Evolutionary conservation across 2,797 vertebrate species (phyloP), one percentile per base, ranked within the genome.

Genomic region (Darevskia mixta): DNA sequence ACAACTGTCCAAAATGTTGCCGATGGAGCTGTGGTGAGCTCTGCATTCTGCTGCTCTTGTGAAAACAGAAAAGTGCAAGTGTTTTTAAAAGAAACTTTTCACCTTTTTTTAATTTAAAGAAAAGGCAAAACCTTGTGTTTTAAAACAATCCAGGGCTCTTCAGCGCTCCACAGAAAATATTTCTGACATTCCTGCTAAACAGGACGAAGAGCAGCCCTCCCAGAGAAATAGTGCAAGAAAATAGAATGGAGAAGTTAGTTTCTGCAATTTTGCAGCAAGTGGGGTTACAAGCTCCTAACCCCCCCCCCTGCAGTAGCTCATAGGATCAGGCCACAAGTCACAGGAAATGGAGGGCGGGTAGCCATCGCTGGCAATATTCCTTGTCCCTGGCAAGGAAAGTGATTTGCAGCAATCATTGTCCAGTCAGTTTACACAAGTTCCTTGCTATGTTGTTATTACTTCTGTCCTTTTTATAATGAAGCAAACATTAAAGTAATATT

Each of bases 401-500:
- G 85, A 85, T 29, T 18, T 35, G 11, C 27, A 87, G 91, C 95
- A 95, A 95, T 96, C 91, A 94, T 81, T 93, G 93, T 94, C 94
- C 95, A 85, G 91, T 94, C 94, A 95, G 94, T 95, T 95, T 95
- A 95, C 79, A 93, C 92, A 94, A 69, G 83, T 94, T 95, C 88
- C 86, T 93, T 91, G 89, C 92, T 85, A 93, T 79, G 93, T 95
- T 96, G 93, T 94, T 96, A 95, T 89, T 94, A 94, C 92, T 94
- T 96, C 94, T 95, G 92, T 95, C 85, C 90, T 88, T 91, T 67
- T 95, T 98, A 97, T 97, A 97, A 98, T 98, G 97, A 98, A 96
- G 93, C 96, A 97, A 97, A 98, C 97, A 98, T 98, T 97, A 98
- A 99, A 99, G 98, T 96, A 97, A 95, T 96, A 87, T 94, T 96